Percentiles rank a stretch among this genome's conserved stretches.
Evolutionary conservation across 2,888 invertebrate species (phyloP).

Genomic region (Bibio marci): DNA sequence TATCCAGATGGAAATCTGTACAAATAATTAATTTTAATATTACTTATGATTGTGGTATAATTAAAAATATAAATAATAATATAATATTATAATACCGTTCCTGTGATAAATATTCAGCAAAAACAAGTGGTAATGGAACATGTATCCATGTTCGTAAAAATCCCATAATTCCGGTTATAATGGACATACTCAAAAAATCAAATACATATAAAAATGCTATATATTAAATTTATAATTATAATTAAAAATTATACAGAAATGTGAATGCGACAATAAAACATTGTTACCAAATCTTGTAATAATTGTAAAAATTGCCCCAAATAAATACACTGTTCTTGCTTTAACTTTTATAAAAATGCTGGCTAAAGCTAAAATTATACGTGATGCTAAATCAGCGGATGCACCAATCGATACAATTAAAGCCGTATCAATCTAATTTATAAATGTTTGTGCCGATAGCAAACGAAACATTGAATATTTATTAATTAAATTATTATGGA

Average conservation of each 20-base stretch:
- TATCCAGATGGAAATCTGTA: conserved; percentile 50
- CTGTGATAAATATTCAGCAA: conserved; percentile 47
- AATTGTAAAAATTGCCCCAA: conserved; percentile 45
- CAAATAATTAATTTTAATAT: too few relatives aligned
- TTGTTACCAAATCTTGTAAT: conserved; percentile 45
- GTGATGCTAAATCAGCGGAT: conserved; percentile 45
- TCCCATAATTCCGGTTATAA: conserved; percentile 43
- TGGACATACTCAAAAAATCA: conserved; percentile 36
- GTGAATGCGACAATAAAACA: conserved; percentile 4
- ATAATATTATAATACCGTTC: conserved; percentile 27
- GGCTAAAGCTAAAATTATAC: conserved; percentile 42
- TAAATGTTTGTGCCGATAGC: neutral
- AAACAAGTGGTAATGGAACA: conserved; percentile 50
- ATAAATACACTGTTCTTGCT: conserved; percentile 45
- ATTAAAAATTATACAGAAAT: too few relatives aligned
- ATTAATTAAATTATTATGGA: neutral
- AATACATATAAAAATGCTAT: conserved; percentile 34
- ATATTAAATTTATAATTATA: too few relatives aligned
- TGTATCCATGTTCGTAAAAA: conserved; percentile 51
- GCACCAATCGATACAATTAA: conserved; percentile 52
- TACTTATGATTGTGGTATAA: too few relatives aligned
- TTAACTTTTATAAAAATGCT: conserved; percentile 42
- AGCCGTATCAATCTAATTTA: conserved; percentile 40
- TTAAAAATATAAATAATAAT: neutral
- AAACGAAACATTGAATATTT: neutral